phyloP scores from a whole-genome alignment of 2,888 invertebrate genomes.

The Hydrotaea cyrtoneurina region DNA sequence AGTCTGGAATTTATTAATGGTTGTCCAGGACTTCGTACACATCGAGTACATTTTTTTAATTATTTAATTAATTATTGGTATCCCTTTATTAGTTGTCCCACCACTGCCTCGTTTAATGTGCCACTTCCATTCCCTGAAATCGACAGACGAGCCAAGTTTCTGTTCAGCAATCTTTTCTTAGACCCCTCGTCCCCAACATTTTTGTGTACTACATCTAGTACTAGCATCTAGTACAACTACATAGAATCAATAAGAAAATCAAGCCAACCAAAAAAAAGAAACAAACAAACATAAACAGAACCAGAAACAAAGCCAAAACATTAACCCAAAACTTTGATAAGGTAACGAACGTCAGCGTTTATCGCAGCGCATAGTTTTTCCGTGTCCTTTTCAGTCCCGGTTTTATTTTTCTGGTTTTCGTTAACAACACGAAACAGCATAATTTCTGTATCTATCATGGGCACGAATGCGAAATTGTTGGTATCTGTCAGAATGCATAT shows the following conservation, averaged over 20 bases:
- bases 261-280: background rate
- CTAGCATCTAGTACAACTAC: slow-evolving; percentile 17
- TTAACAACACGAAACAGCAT: background rate
- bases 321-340: slow-evolving; percentile 40
- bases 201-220: background rate
- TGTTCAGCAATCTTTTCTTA: background rate
- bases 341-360: background rate
- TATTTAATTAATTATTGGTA: too few relatives aligned
- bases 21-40: too few relatives aligned
- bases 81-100: too few relatives aligned
- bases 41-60: too few relatives aligned
- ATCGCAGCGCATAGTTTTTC: slow-evolving; percentile 10
- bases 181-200: slow-evolving; percentile 1
- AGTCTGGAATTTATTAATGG: too few relatives aligned
- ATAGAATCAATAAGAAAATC: slow-evolving; percentile 32
- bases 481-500: background rate
- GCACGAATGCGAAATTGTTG: background rate
- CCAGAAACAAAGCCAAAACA: background rate
- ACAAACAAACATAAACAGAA: background rate
- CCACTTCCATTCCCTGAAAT: too few relatives aligned
- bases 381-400: background rate
- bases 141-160: too few relatives aligned
- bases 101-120: too few relatives aligned
- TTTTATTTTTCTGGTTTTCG: background rate
- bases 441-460: slow-evolving; percentile 16